phyloP scores from a whole-genome alignment of 2,113 vertebrate species.

The Ploceus nigricollis region DNA sequence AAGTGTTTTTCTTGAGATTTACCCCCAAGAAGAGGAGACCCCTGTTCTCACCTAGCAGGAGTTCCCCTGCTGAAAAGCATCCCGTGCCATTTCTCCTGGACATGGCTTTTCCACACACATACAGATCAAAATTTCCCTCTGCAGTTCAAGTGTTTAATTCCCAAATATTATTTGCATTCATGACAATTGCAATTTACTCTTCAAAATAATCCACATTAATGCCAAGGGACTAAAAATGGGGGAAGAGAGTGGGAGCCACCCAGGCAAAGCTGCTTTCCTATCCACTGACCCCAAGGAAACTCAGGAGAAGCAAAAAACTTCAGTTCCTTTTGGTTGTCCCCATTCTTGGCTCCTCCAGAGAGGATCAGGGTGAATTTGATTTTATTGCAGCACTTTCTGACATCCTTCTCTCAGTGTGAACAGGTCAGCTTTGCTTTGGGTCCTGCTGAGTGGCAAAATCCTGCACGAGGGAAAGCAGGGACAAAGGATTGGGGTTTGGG shows the following conservation, averaged over 20 bases:
- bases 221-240: background rate
- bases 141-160: background rate
- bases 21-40: background rate
- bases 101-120: accelerated
- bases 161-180: background rate
- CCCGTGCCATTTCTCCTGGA: background rate
- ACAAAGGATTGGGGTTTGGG: background rate
- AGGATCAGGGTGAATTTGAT: too few relatives aligned
- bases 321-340: background rate
- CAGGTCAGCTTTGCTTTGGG: background rate
- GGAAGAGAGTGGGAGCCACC: background rate
- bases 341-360: background rate
- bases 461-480: background rate
- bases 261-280: background rate
- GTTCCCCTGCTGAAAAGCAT: background rate
- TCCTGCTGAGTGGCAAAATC: background rate
- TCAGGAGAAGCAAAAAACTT: background rate
- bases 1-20: background rate
- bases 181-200: background rate
- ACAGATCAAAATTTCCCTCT: background rate
- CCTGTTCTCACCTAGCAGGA: background rate
- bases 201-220: background rate
- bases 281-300: background rate
- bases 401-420: background rate
- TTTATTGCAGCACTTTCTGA: background rate